These are phyloP conservation scores for Agrypnus murinus DNA, from an alignment of 2,888 invertebrate species.

Conservation along the genomic window DNA sequence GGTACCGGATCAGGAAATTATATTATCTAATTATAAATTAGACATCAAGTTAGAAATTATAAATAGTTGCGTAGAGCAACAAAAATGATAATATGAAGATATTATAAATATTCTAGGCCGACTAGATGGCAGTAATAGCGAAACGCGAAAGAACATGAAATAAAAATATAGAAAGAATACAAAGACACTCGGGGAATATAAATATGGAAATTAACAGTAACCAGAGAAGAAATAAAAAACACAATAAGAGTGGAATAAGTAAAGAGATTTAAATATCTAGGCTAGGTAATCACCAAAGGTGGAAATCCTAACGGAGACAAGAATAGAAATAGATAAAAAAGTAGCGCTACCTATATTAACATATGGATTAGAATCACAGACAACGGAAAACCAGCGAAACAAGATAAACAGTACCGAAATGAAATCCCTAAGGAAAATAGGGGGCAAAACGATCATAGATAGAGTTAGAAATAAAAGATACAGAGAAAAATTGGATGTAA, in stretches of 20 bases:
- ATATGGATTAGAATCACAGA: neutral
- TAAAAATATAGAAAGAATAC: no score
- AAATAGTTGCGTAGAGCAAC: no score
- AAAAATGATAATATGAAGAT: no score
- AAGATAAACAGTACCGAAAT: neutral
- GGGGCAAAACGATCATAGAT: constrained; percentile 2
- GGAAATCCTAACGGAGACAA: neutral
- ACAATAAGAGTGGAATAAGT: neutral
- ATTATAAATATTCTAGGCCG: no score
- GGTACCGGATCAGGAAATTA: no score
- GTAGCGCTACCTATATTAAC: neutral
- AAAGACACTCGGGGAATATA: neutral
- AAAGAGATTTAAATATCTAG: constrained; percentile 13
- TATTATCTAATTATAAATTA: no score
- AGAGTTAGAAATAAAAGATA: constrained; percentile 1
- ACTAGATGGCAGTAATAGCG: no score
- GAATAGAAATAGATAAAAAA: neutral
- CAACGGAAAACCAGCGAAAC: constrained; percentile 5
- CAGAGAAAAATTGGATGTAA: neutral
- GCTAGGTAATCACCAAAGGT: neutral
- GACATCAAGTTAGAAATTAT: no score
- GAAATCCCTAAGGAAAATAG: neutral
- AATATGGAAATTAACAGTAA: constrained; percentile 2
- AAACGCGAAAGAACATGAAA: no score
- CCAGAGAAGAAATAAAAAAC: constrained; percentile 2